These are phyloP conservation scores for Hippocampus barbouri DNA, from an alignment of 2,113 vertebrate species.

Conservation along the genomic window DNA sequence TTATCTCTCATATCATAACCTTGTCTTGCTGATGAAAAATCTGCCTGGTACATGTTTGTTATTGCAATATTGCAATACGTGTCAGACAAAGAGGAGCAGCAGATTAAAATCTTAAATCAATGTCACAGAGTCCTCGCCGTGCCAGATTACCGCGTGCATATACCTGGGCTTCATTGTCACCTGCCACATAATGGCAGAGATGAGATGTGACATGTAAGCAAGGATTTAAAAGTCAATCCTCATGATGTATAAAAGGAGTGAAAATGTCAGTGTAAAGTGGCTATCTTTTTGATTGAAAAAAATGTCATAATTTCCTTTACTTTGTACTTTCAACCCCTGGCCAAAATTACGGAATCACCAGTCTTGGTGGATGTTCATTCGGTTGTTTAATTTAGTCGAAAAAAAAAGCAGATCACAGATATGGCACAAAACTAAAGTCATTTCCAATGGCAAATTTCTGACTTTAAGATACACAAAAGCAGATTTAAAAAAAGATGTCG, in stretches of 20 bases:
- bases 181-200: slow-evolving; percentile 24
- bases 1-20: slow-evolving; percentile 32
- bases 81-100: slow-evolving; percentile 46
- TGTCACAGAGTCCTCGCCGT: slow-evolving; percentile 53
- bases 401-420: too few species aligned
- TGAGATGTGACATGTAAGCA: slow-evolving; percentile 13
- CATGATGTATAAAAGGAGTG: background rate
- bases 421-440: too few species aligned
- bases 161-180: slow-evolving; percentile 42
- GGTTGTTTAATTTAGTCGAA: too few species aligned
- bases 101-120: slow-evolving; percentile 66
- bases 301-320: background rate
- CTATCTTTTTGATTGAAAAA: background rate
- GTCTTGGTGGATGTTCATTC: too few species aligned
- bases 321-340: background rate
- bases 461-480: too few species aligned
- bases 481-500: too few species aligned
- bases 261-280: slow-evolving; percentile 7
- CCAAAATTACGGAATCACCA: too few species aligned
- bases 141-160: slow-evolving; percentile 42
- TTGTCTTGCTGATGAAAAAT: slow-evolving; percentile 16
- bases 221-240: background rate
- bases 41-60: slow-evolving; percentile 26
- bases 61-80: slow-evolving; percentile 50
- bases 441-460: too few species aligned